Evolutionary conservation across 2,113 vertebrate species (phyloP).

Genomic region (Hydropotes inermis): DNA sequence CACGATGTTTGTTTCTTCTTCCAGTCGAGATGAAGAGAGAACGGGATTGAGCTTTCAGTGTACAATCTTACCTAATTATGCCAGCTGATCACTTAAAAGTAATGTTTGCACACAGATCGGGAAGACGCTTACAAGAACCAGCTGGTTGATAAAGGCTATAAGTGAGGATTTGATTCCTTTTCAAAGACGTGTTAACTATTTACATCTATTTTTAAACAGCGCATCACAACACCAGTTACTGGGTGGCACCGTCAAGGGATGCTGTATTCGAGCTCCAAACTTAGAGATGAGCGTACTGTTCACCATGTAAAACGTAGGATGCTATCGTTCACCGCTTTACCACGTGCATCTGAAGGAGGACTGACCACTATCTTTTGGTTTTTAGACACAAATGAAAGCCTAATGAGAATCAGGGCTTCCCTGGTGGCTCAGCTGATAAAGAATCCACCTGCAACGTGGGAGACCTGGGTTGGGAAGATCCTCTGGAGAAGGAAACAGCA

Average conservation of each 20-base stretch:
- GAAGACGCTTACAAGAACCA: slow-evolving; percentile 63
- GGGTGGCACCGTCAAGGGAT: fast-evolving
- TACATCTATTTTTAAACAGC: slow-evolving; percentile 63
- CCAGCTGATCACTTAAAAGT: slow-evolving; percentile 74
- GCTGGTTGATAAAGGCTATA: slow-evolving; percentile 64
- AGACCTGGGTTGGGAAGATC: not conserved
- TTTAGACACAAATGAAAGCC: not conserved
- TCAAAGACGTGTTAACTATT: slow-evolving; percentile 63
- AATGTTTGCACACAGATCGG: slow-evolving; percentile 78
- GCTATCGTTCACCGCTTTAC: not conserved
- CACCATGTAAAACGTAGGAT: fast-evolving
- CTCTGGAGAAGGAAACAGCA: not conserved
- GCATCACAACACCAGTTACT: not conserved
- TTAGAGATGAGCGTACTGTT: not conserved
- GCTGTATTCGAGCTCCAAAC: not conserved
- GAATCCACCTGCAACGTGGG: not conserved
- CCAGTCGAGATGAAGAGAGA: slow-evolving; percentile 68
- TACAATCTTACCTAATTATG: slow-evolving; percentile 75
- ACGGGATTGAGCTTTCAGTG: slow-evolving; percentile 54
- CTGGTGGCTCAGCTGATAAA: not conserved
- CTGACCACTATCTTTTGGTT: not conserved
- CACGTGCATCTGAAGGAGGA: not conserved
- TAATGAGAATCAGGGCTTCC: not conserved
- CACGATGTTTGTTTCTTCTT: slow-evolving; percentile 57
- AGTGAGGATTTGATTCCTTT: slow-evolving; percentile 61